These are phyloP conservation scores for Euplexia lucipara DNA, from an alignment of 2,888 invertebrate species.

Conservation along the genomic window DNA sequence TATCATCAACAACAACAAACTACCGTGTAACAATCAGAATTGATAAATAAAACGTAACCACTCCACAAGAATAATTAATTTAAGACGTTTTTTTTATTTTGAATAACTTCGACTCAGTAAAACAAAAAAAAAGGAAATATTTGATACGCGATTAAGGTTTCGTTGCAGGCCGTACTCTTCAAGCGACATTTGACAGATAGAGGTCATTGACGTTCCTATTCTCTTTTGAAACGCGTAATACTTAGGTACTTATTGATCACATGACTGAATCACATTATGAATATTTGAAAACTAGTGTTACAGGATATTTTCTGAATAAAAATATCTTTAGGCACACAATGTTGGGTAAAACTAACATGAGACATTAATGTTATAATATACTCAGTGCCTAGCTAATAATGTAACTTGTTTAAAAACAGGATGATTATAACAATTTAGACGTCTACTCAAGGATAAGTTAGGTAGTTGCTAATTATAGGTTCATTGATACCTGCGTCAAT, in stretches of 20 bases:
- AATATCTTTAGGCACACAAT: constrained; percentile 22
- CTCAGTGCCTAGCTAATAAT: constrained; percentile 26
- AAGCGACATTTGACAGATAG: too few relatives aligned
- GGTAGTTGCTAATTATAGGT: constrained; percentile 19
- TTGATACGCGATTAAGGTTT: too few relatives aligned
- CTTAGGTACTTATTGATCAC: not conserved
- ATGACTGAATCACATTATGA: not conserved
- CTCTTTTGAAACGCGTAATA: not conserved
- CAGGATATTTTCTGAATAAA: constrained; percentile 22
- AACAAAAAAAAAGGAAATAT: too few relatives aligned
- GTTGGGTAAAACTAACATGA: constrained; percentile 34
- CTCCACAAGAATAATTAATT: too few relatives aligned
- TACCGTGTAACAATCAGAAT: too few relatives aligned
- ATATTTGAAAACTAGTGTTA: constrained; percentile 4
- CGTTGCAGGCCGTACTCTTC: too few relatives aligned
- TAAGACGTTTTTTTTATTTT: too few relatives aligned
- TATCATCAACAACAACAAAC: too few relatives aligned
- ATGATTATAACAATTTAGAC: constrained; percentile 41
- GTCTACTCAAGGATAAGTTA: constrained; percentile 15
- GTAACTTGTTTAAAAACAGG: constrained; percentile 44
- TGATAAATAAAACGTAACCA: too few relatives aligned
- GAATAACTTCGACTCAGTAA: too few relatives aligned
- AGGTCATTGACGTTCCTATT: too few relatives aligned
- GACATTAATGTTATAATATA: constrained; percentile 2
- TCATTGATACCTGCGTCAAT: constrained; percentile 39